A percentile compares a stretch with the other conserved stretches of the same genome.
phyloP scores from a whole-genome alignment of 2,888 invertebrate species.

The Chymomyza caudatula region DNA sequence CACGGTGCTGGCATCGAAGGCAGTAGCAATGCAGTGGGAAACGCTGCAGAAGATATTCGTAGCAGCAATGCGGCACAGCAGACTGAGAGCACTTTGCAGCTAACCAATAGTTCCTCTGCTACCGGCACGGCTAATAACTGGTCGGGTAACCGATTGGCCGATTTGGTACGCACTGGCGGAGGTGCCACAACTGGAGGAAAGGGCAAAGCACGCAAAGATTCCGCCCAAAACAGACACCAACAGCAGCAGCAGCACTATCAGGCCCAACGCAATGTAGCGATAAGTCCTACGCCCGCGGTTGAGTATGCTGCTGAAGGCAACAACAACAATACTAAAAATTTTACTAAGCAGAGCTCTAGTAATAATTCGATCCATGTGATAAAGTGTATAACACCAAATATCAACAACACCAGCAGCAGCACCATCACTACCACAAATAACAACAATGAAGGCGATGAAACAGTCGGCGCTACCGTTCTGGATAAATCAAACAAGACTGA shows the following conservation, averaged over 20 bases:
- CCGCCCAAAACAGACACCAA: slow-evolving; percentile 58
- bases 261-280: slow-evolving; percentile 46
- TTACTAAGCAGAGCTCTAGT: slow-evolving; percentile 74
- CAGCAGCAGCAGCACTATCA: slow-evolving; percentile 56
- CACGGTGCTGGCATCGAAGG: slow-evolving; percentile 16
- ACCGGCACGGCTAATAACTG: slow-evolving; percentile 72
- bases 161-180: slow-evolving; percentile 83
- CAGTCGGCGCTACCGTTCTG: slow-evolving; percentile 79
- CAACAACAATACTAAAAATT: slow-evolving; percentile 73
- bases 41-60: slow-evolving; percentile 43
- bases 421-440: slow-evolving; percentile 27
- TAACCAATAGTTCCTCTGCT: slow-evolving; percentile 62
- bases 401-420: slow-evolving; percentile 67
- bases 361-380: slow-evolving; percentile 78
- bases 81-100: slow-evolving; percentile 48
- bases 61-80: slow-evolving; percentile 47
- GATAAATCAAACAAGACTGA: slow-evolving; percentile 85
- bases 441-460: slow-evolving; percentile 10
- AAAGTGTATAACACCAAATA: slow-evolving; percentile 78
- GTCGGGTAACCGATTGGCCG: slow-evolving; percentile 84
- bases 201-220: slow-evolving; percentile 75
- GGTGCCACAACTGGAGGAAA: slow-evolving; percentile 34
- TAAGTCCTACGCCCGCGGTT: slow-evolving; percentile 62
- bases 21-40: slow-evolving; percentile 23
- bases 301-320: slow-evolving; percentile 79